Base-by-base conservation (phyloP, 2,888 invertebrate genomes). In the Megamerina dolium region DNA sequence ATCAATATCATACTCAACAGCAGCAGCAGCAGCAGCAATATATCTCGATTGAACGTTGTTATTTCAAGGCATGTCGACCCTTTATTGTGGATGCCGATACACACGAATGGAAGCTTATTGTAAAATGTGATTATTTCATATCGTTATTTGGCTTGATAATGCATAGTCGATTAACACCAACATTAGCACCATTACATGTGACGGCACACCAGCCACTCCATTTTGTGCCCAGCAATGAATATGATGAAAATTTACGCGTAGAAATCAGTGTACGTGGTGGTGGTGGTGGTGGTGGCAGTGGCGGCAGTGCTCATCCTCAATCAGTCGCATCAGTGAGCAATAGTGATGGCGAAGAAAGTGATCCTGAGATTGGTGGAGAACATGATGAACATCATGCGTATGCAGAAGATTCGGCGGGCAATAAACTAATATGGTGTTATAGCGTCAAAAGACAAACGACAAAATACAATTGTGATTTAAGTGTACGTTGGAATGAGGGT, bases 31-130 rank as follows among this genome's bases (percentile, higher is more conserved):
- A 6, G 27, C 54, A 39, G 50, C 49, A 53, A 8, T 46, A 50
- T 38, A 33, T 52, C 45, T 18, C 52, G 2, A 52, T 66, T 13
- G 70, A 72, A 48, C 60, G 71, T 32, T 61, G 61, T 41, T 70
- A 64, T 44, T 72, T 65, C 45, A 70, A 68, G 43, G 72, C 71
- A 4, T 64, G 67, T 21, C 61, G 67, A 1, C 71, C 72, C 1
- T 66, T 69, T 20, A 63, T 58, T 12, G 53, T 71, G 3, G 61
- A 60, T 26, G 55, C 60, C 3, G 58, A 60, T 16, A 56, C 58
- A 1, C 53, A 56, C 26, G 55, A 60, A 16, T 70, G 67, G 60
- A 56, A 59, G 1, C 41, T 64, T 17, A 56, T 54, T 5, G 35
- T 72, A 0, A 63, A 61, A 45, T 55, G 62, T 33, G 57, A 68